Evolutionary conservation across 2,113 vertebrate genomes (phyloP).

Genomic region (Glaucomys volans): DNA sequence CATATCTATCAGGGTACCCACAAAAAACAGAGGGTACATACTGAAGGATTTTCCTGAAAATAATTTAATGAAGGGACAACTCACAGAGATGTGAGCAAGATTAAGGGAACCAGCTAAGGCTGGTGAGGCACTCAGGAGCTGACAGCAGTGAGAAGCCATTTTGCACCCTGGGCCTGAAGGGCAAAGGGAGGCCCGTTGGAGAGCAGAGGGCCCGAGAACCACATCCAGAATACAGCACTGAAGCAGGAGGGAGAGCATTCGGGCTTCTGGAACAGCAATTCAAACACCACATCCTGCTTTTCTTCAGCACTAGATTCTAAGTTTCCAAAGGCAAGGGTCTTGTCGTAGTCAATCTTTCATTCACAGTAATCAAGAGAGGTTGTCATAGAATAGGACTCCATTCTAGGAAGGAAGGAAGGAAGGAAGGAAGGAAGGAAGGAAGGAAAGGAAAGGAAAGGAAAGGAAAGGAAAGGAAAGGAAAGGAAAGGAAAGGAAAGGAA

Average conservation of each 20-base stretch:
- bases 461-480: no score
- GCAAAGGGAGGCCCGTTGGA: not conserved
- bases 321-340: not conserved
- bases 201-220: not conserved
- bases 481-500: no score
- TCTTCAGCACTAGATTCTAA: not conserved
- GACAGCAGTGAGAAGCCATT: not conserved
- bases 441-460: no score
- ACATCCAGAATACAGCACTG: no score
- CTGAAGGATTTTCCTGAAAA: not conserved
- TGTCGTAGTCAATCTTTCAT: not conserved
- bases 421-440: no score
- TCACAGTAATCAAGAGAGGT: not conserved
- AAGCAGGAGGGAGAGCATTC: not conserved
- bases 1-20: not conserved
- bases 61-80: not conserved
- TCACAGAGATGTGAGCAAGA: not conserved
- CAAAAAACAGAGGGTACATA: not conserved
- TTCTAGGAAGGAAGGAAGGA: not conserved
- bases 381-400: not conserved
- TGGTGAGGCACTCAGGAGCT: not conserved
- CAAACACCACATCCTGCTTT: not conserved
- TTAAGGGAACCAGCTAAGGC: accelerated
- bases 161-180: not conserved
- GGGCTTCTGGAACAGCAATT: not conserved